Evolutionary conservation across 2,113 vertebrate species (phyloP), one percentile per base, ranked within the genome.

Genomic region (Lampris megalopsis): DNA sequence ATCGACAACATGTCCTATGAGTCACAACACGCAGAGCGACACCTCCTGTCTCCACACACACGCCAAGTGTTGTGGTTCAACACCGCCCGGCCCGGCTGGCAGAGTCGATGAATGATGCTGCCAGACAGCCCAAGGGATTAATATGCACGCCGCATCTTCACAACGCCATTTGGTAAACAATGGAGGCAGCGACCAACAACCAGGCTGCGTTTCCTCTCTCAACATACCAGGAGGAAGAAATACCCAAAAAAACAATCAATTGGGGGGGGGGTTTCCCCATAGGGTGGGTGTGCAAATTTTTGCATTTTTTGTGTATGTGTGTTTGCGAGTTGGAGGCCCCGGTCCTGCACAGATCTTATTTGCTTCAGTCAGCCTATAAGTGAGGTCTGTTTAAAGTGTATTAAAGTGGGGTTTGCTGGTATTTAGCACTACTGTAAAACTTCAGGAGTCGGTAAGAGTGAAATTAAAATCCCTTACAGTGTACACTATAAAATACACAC

Each of bases 111-210:
- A 82, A 83, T 82, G 79, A 82, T 83, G 79, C 79, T 79, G 89
- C 90, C 86, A 88, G 81, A 83, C 83, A 80, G 80, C 72, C 80
- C 71, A 75, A 79, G 71, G 85, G 83, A 93, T 91, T 85, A 89
- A 85, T 88, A 78, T 78, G 83, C 45, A 57, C 71, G 80, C 82
- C 76, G 83, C 83, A 87, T 83, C 77, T 85, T 85, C 87, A 81
- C 73, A 61, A 88, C 87, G 88, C 85, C 86, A 92, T 93, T 89
- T 91, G 82, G 60, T 87, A 90, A 91, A 87, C 88, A 91, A 92
- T 88, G 88, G 88, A 88, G 89, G 85, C 88, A 86, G 88, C 86
- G 61, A 73, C 64, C 63, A 62, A 84, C 79, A 77, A 84, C 50
- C 40, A 61, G 76, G 73, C 76, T 78, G 61, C 52, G 6, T 59